phyloP scores from a whole-genome alignment of 2,113 vertebrate genomes.

The Holacanthus passer region DNA sequence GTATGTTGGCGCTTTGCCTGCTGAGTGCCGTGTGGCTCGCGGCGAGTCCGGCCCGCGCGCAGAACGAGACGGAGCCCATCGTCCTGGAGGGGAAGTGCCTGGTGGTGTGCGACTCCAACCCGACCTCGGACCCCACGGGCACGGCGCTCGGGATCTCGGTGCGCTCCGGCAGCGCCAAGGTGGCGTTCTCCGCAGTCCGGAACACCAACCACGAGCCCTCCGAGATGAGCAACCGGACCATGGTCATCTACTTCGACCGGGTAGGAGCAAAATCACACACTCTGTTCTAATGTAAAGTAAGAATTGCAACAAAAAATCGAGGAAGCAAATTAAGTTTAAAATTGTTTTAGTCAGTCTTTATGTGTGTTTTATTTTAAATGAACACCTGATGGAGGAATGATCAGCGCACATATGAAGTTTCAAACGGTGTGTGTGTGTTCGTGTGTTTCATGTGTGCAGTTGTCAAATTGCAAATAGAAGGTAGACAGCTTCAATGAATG shows the following conservation, averaged over 20 bases:
- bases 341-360: neutral
- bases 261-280: conserved; percentile 72
- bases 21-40: conserved; percentile 88
- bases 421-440: neutral
- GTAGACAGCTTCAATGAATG: neutral
- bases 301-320: neutral
- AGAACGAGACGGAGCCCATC: conserved; percentile 97
- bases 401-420: conserved; percentile 1
- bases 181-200: conserved; percentile 95
- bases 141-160: conserved; percentile 96
- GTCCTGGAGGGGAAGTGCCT: conserved; percentile 96
- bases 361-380: neutral
- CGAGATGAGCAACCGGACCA: conserved; percentile 98
- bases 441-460: neutral
- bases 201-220: conserved; percentile 99
- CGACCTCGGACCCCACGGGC: conserved; percentile 93
- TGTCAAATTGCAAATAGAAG: neutral
- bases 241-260: conserved; percentile 98
- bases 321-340: neutral
- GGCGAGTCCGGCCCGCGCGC: conserved; percentile 82
- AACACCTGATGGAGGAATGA: neutral
- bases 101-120: conserved; percentile 97
- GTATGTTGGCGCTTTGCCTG: conserved; percentile 85
- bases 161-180: conserved; percentile 95
- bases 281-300: neutral